phyloP scores from a whole-genome alignment of 1,140 invertebrate species.

The Philaenus spumarius region DNA sequence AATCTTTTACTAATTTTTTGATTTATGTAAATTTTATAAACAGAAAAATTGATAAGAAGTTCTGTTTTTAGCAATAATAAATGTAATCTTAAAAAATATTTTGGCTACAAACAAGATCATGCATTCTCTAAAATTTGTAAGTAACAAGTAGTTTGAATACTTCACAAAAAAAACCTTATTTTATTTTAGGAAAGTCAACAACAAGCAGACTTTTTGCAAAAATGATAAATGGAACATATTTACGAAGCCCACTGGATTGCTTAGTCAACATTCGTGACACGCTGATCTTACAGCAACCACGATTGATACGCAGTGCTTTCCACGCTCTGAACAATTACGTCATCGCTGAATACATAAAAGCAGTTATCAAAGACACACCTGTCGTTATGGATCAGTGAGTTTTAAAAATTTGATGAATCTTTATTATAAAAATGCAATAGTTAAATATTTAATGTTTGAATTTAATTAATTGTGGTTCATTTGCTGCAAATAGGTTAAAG shows the following conservation, averaged over 20 bases:
- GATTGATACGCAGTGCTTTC: not conserved
- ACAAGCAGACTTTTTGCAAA: not conserved
- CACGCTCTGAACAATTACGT: conserved; percentile 8
- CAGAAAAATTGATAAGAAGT: too few species aligned
- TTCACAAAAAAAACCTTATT: too few species aligned
- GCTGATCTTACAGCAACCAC: not conserved
- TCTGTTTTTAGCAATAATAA: too few species aligned
- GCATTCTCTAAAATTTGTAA: not conserved
- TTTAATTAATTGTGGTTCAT: not conserved
- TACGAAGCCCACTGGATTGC: not conserved
- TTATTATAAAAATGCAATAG: not conserved
- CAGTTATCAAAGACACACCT: not conserved
- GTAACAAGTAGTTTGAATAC: not conserved
- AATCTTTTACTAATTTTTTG: too few species aligned
- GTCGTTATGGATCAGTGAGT: conserved; percentile 11
- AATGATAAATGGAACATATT: not conserved
- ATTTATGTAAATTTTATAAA: too few species aligned
- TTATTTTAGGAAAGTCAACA: not conserved
- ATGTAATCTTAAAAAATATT: too few species aligned
- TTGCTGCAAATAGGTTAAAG: too few species aligned
- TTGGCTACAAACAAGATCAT: too few species aligned
- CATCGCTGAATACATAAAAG: not conserved
- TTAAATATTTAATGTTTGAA: not conserved
- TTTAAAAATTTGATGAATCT: not conserved
- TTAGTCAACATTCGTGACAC: not conserved